Conservation (phyloP, 1,140 invertebrate species). For the Wiebesia pumilae region DNA sequence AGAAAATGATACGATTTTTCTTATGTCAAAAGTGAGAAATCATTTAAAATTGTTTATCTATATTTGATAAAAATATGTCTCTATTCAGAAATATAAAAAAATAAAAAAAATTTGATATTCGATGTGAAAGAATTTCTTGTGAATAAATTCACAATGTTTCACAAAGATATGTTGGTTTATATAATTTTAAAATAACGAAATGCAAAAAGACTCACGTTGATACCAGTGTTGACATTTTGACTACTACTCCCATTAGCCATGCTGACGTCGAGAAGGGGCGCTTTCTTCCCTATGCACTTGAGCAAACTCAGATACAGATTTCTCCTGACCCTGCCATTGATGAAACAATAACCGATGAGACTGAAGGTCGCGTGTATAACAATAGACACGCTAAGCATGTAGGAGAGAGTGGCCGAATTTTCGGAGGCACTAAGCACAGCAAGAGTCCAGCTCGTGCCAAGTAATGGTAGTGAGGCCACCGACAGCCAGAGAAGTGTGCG, state of each 20-base stretch:
- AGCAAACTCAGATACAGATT: conserved; percentile 82
- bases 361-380: conserved; percentile 85
- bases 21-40: too few species aligned
- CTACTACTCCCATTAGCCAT: conserved; percentile 81
- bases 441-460: conserved; percentile 87
- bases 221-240: conserved; percentile 80
- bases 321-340: conserved; percentile 85
- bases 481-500: conserved; percentile 90
- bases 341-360: conserved; percentile 88
- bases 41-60: too few species aligned
- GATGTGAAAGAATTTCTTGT: too few species aligned
- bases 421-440: conserved; percentile 88
- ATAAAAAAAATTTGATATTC: too few species aligned
- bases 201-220: conserved; percentile 66
- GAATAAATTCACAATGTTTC: background rate
- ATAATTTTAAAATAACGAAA: background rate
- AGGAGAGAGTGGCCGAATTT: conserved; percentile 82
- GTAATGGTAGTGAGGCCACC: conserved; percentile 84
- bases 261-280: conserved; percentile 85
- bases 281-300: conserved; percentile 88
- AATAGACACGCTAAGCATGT: conserved; percentile 83
- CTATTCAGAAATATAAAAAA: too few species aligned
- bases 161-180: background rate
- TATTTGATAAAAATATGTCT: too few species aligned
- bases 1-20: too few species aligned